A percentile compares a stretch with the other conserved stretches of the same genome.
These are phyloP conservation scores for Tenthredo mesomela DNA, from an alignment of 2,888 invertebrate genomes.

Conservation along the genomic window DNA sequence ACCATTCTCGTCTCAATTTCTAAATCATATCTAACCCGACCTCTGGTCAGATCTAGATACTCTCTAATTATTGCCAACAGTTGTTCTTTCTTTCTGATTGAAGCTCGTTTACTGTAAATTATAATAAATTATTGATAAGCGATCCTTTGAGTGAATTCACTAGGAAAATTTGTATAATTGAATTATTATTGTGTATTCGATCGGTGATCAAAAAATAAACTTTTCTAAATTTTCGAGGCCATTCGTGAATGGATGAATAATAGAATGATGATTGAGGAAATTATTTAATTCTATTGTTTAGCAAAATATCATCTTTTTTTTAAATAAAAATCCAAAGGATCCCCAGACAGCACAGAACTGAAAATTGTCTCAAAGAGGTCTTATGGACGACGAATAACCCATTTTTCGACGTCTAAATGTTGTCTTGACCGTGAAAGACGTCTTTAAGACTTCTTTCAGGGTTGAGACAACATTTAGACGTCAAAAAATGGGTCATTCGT, in stretches of 20 bases:
- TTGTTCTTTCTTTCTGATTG: conserved; percentile 7
- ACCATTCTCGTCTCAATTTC: conserved; percentile 18
- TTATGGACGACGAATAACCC: no score
- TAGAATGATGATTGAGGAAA: background rate
- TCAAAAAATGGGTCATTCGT: no score
- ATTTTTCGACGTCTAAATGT: no score
- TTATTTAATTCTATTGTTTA: background rate
- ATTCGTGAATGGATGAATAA: background rate
- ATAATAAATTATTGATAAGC: background rate
- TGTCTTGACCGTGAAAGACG: no score
- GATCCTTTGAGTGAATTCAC: background rate
- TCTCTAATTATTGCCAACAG: conserved; percentile 3
- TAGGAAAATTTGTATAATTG: background rate
- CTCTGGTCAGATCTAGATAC: background rate
- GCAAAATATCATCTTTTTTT: background rate
- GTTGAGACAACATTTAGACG: no score
- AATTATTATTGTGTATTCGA: background rate
- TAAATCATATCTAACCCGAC: background rate
- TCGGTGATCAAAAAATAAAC: background rate
- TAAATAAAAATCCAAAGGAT: background rate
- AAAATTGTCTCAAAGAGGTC: no score
- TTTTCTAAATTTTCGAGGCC: background rate
- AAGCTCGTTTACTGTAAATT: conserved; percentile 8
- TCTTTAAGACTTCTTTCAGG: no score
- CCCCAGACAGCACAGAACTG: no score